These are phyloP conservation scores for Psilanteris sp. DNA, from an alignment of 1,140 invertebrate species.

Conservation along the genomic window DNA sequence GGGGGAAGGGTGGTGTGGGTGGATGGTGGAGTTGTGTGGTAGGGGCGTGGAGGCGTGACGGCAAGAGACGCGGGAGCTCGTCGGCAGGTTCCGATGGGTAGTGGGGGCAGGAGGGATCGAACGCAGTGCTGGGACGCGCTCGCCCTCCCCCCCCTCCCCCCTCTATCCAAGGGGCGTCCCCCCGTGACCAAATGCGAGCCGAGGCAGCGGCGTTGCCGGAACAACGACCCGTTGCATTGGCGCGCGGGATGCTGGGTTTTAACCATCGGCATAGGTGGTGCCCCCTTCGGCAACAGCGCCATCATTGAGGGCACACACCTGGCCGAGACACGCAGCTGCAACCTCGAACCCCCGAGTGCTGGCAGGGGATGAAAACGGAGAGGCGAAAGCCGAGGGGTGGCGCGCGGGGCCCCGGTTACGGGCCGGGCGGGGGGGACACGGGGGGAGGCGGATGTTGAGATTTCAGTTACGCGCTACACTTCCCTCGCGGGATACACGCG, in stretches of 20 bases:
- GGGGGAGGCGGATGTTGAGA: slow-evolving; percentile 72
- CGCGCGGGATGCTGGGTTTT: slow-evolving; percentile 61
- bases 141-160: slow-evolving; percentile 28
- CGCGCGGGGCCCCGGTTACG: slow-evolving; percentile 21
- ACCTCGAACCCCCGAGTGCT: slow-evolving; percentile 68
- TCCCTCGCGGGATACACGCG: slow-evolving; percentile 51
- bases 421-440: slow-evolving; percentile 18
- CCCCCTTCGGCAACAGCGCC: slow-evolving; percentile 73
- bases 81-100: too few relatives aligned
- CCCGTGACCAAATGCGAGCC: slow-evolving; percentile 46
- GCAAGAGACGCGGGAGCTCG: too few relatives aligned
- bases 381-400: slow-evolving; percentile 60
- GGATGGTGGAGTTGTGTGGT: too few relatives aligned
- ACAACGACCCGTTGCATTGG: slow-evolving; percentile 34
- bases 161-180: neutral
- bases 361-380: slow-evolving; percentile 76
- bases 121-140: slow-evolving; percentile 45
- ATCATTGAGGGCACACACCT: slow-evolving; percentile 75
- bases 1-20: too few relatives aligned
- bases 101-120: too few relatives aligned
- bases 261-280: slow-evolving; percentile 54
- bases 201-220: slow-evolving; percentile 65
- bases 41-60: too few relatives aligned
- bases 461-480: slow-evolving; percentile 74
- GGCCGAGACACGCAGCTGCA: slow-evolving; percentile 76